Percentiles rank a stretch among this genome's conserved stretches.
Evolutionary conservation across 1,140 invertebrate genomes (phyloP).

Genomic region (Halotydeus destructor): DNA sequence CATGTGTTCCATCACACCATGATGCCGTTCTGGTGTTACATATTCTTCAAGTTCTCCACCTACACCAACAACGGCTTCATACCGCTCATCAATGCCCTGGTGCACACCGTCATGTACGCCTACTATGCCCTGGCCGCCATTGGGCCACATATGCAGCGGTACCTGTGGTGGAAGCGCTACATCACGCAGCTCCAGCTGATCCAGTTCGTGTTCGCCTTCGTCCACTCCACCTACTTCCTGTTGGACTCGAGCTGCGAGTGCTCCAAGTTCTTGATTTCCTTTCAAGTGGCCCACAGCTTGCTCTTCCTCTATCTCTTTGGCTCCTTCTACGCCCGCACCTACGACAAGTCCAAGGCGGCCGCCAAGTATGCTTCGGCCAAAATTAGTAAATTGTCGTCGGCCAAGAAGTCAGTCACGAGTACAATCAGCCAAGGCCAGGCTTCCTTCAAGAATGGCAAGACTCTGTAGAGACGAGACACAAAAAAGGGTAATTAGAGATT

Average conservation of each 20-base stretch:
- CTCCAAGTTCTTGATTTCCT: slow-evolving; percentile 1
- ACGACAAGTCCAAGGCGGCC: neutral
- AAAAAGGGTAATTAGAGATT: too few species aligned
- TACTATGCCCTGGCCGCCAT: slow-evolving; percentile 30
- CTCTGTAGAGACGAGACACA: too few species aligned
- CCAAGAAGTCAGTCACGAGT: too few species aligned
- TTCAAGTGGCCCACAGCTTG: slow-evolving; percentile 4
- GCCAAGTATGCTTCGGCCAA: too few species aligned
- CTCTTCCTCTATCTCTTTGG: slow-evolving; percentile 3
- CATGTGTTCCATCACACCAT: slow-evolving; percentile 30
- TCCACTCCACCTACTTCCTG: slow-evolving; percentile 8
- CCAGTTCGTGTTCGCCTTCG: slow-evolving; percentile 6
- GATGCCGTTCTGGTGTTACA: slow-evolving; percentile 14
- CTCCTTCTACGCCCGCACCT: neutral
- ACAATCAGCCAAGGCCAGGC: too few species aligned
- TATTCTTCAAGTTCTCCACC: slow-evolving; percentile 13
- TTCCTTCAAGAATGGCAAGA: too few species aligned
- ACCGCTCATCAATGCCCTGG: slow-evolving; percentile 27
- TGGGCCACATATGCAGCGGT: slow-evolving; percentile 27
- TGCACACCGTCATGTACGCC: slow-evolving; percentile 36
- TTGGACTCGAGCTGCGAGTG: slow-evolving; percentile 1
- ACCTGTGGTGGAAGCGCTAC: slow-evolving; percentile 32
- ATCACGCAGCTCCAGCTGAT: slow-evolving; percentile 30
- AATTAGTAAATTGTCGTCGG: neutral
- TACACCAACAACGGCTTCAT: slow-evolving; percentile 8